Base-by-base conservation (phyloP, 2,888 invertebrate species). In the Acheta domesticus region DNA sequence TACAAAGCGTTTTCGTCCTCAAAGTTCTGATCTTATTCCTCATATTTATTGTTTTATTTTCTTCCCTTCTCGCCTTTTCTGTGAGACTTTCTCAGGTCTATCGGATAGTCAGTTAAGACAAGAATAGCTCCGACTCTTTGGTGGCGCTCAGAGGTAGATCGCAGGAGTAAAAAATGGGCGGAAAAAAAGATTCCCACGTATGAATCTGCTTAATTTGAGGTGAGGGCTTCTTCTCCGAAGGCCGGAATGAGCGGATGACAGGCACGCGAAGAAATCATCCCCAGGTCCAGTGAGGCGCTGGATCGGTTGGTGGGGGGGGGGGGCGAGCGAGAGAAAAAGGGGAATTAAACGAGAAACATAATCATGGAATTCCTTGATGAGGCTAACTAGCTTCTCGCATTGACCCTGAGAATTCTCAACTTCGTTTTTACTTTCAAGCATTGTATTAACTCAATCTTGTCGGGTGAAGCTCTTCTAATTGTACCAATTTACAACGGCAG, bases 291-390 rank as follows among this genome's bases (percentile, higher is more conserved):
- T 12, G 62, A 62, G 62, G n/a, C 62, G 14, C 62, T n/a, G 4
- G 36, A 36, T 36, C 36, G 36, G 8, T 36, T 36, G 36, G 36
- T 14, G 16, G n/a, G n/a, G n/a, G 8, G 3, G 62, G n/a, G 36
- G 62, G 16, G 62, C 14, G 14, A 62, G 62, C 62, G n/a, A n/a
- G 62, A 62, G n/a, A 62, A 62, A 62, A 62, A 62, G 62, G 62
- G 62, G n/a, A 62, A 62, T 62, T 62, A 62, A 62, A 62, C 62
- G 62, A 62, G n/a, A n/a, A 62, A 62, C 62, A 62, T 62, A 62
- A 62, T 62, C 62, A 62, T n/a, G 62, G 62, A 62, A 62, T 62
- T 62, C 62, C 16, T 62, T 62, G 62, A 62, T 62, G 62, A 62
- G 16, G 62, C 62, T 19, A 62, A 62, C 62, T n/a, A 62, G 62